Conservation (phyloP, 1,140 invertebrate genomes). For the Saxidomus purpurata region DNA sequence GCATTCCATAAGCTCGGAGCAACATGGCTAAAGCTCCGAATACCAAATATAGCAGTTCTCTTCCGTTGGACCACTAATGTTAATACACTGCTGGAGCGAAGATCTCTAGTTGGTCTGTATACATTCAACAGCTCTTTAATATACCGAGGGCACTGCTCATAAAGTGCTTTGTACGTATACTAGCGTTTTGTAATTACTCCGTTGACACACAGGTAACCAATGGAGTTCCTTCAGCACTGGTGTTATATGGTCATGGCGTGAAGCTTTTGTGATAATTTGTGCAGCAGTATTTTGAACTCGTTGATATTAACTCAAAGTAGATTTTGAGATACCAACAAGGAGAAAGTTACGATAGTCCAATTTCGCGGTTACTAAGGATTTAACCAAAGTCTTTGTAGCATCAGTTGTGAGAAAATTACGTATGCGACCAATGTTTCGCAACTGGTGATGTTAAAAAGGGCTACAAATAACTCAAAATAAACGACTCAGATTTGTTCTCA, state of each 20-base stretch:
- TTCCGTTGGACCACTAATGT: conserved; percentile 13
- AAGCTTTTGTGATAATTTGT: not conserved
- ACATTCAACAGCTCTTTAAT: conserved; percentile 24
- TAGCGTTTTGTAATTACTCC: conserved; percentile 19
- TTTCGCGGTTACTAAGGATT: too few species aligned
- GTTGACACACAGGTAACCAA: conserved; percentile 20
- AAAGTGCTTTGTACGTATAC: conserved; percentile 15
- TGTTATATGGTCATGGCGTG: conserved; percentile 9
- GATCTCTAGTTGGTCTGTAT: conserved; percentile 34
- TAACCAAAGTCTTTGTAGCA: too few species aligned
- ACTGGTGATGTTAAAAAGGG: too few species aligned
- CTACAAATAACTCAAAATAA: too few species aligned
- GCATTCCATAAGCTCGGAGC: conserved; percentile 13
- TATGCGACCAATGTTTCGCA: too few species aligned
- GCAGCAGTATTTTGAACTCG: not conserved
- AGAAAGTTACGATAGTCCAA: too few species aligned
- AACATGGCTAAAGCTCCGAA: conserved; percentile 3
- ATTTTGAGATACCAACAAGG: not conserved
- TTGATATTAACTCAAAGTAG: not conserved
- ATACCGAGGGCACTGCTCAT: conserved; percentile 15
- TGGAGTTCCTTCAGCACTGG: conserved; percentile 44
- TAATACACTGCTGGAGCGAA: not conserved
- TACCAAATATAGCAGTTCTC: conserved; percentile 19
- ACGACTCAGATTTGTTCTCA: too few species aligned
- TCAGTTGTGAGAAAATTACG: too few species aligned